These are phyloP conservation scores for Parazoanthus atlanticus DNA, from an alignment of 92 coral and sea anemone species.

Conservation along the genomic window DNA sequence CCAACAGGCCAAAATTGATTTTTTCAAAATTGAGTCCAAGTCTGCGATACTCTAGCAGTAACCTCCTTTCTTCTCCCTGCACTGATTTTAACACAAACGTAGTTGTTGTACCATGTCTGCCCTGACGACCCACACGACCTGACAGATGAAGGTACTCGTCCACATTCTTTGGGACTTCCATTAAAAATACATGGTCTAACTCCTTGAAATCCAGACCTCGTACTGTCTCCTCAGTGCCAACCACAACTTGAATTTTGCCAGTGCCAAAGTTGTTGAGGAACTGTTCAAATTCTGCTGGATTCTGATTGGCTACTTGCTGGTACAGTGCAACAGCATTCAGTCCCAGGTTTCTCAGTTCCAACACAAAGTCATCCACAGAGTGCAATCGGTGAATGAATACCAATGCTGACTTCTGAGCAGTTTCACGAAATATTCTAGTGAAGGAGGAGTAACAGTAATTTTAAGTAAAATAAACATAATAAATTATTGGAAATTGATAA, in stretches of 20 bases:
- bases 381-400: conserved; percentile 81
- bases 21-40: conserved; percentile 73
- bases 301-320: conserved; percentile 74
- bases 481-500: no score
- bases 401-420: conserved; percentile 81
- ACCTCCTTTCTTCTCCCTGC: conserved; percentile 69
- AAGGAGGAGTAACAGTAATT: neutral
- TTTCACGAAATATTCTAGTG: conserved; percentile 61
- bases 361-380: conserved; percentile 83
- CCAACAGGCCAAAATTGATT: neutral
- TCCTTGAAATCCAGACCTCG: conserved; percentile 84
- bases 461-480: neutral
- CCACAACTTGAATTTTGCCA: conserved; percentile 73
- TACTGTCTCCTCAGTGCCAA: conserved; percentile 89
- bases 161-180: conserved; percentile 81
- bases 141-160: conserved; percentile 82
- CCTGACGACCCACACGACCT: conserved; percentile 92
- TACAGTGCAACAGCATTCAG: conserved; percentile 79
- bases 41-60: conserved; percentile 73
- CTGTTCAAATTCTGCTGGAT: conserved; percentile 56
- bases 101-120: conserved; percentile 73
- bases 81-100: conserved; percentile 65
- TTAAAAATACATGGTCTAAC: conserved; percentile 76
- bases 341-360: conserved; percentile 80
- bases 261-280: conserved; percentile 67